A percentile compares a stretch with the other conserved stretches of the same genome.
These are phyloP conservation scores for Pangasius macronema DNA, from an alignment of 2,797 vertebrate species.

Conservation along the genomic window DNA sequence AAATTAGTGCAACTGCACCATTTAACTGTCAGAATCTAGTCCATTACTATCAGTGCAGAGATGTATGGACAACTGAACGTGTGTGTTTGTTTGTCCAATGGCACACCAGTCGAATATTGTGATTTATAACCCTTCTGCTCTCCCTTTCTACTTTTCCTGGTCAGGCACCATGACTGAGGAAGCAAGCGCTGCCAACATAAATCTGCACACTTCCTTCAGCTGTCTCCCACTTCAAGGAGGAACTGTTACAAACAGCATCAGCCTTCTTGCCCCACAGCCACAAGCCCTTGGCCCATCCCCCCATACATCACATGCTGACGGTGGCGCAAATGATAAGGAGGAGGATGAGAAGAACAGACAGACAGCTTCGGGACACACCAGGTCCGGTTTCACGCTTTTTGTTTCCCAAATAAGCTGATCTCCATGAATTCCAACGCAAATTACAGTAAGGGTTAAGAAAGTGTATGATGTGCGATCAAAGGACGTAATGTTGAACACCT, in stretches of 20 bases:
- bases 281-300: conserved; percentile 41
- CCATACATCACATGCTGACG: neutral
- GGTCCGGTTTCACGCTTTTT: conserved; percentile 1
- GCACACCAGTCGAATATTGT: conserved; percentile 43
- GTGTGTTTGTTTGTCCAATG: conserved; percentile 21
- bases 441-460: conserved; percentile 7
- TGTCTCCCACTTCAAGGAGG: conserved; percentile 78
- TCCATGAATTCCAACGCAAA: neutral
- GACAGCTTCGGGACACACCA: neutral
- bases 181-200: conserved; percentile 71
- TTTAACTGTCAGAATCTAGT: neutral
- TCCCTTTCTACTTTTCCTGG: conserved; percentile 67
- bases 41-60: neutral
- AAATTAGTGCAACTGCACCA: neutral
- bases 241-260: conserved; percentile 76
- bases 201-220: conserved; percentile 80
- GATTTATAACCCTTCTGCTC: conserved; percentile 71
- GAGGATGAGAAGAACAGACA: conserved; percentile 2
- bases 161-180: conserved; percentile 70
- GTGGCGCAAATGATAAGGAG: neutral
- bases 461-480: conserved; percentile 15
- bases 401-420: conserved; percentile 26
- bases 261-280: conserved; percentile 67
- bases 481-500: neutral
- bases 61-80: neutral